Base-by-base conservation (phyloP, 2,888 invertebrate species). In the Teinopalpus imperialis region DNA sequence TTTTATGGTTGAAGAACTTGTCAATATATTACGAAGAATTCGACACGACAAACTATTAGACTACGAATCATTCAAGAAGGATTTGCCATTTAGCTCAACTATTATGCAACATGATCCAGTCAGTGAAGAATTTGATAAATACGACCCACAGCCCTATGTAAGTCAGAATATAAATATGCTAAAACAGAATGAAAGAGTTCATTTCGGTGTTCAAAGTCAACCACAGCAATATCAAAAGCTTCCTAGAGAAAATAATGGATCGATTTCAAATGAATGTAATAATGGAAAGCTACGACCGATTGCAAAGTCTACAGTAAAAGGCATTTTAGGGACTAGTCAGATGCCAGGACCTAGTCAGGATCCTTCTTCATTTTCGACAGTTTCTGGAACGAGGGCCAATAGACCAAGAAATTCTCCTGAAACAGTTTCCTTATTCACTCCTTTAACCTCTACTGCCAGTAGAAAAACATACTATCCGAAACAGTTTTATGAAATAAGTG, bases 1-100 rank as follows among this genome's bases (percentile, higher is more conserved):
- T 24, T 53, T 49, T 16, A 65, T 70, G 66, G 60, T 67, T 0
- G 62, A 68, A 2, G 50, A 67, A 49, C 49, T 71, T 1, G 39
- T 52, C 10, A 51, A 57, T 24, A 61, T 61, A 48, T 21, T 70
- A 7, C 60, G 56, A n/a, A 59, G 52, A 10, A 57, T 48, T 43
- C 48, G 43, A 14, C 13, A 45, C 20, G 47, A 53, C 3, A 41
- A 49, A 6, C 20, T 24, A 3, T 30, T 49, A 13, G 44, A 43
- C 0, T 67, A 60, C 18, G 43, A 51, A 2, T 23, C 43, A 2
- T 68, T 67, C 50, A 51, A 49, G 21, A 49, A 54, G 20, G 49
- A 53, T 1, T 51, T 52, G 2, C 67, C 62, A 1, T 2, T 52
- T 3, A 50, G 53, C 36, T 67, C 46, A 9, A 41, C 40, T 8